Evolutionary conservation across 2,888 invertebrate species (phyloP).

Genomic region (Trissolcus japonicus): DNA sequence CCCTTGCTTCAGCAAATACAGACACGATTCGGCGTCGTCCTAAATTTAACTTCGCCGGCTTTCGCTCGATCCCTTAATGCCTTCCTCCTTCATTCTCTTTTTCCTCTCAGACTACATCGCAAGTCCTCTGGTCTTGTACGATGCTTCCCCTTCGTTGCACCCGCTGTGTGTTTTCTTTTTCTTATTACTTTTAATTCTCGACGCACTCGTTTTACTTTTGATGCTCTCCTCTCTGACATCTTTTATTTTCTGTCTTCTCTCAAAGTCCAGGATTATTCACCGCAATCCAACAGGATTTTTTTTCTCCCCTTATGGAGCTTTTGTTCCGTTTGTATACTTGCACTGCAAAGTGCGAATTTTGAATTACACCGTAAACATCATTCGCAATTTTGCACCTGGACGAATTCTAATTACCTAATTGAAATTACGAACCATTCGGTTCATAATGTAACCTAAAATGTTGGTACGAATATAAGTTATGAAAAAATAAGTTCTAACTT

Average conservation of each 20-base stretch:
- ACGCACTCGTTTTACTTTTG: conserved; percentile 37
- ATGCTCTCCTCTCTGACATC: conserved; percentile 28
- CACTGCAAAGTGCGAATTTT: not conserved
- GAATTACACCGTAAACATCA: too few species aligned
- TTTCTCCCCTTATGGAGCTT: not conserved
- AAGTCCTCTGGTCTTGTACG: conserved; percentile 13
- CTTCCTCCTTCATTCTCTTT: conserved; percentile 31
- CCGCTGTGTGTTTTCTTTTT: conserved; percentile 1
- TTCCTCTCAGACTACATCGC: conserved; percentile 1
- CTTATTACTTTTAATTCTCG: conserved; percentile 38
- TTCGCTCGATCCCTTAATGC: conserved; percentile 37
- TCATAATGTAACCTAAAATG: too few species aligned
- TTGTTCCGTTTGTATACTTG: too few species aligned
- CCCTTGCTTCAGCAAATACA: conserved; percentile 55
- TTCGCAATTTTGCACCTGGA: too few species aligned
- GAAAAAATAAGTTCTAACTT: too few species aligned
- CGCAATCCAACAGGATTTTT: conserved; percentile 1
- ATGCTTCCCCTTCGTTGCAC: not conserved
- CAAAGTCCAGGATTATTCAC: not conserved
- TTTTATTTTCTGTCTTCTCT: conserved; percentile 1
- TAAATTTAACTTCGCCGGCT: conserved; percentile 51
- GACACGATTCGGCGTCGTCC: conserved; percentile 52
- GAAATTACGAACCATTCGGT: not conserved
- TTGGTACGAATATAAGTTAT: too few species aligned
- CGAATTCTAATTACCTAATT: not conserved